Percentiles rank a stretch among this genome's conserved stretches.
phyloP scores from a whole-genome alignment of 1,140 invertebrate species.

The Neodiprion virginianus region DNA sequence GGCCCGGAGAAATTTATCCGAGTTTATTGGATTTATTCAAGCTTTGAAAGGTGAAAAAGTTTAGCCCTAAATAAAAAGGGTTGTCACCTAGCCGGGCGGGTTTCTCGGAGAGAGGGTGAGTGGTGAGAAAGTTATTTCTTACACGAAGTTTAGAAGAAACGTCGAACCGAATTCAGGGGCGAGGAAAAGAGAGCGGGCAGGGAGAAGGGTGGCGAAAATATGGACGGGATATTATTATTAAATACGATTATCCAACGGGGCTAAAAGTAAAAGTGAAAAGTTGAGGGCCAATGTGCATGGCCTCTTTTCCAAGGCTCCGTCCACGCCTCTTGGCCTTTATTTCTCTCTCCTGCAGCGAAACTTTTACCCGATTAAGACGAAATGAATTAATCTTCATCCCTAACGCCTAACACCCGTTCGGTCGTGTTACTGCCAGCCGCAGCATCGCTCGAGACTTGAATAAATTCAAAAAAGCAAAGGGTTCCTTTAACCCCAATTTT shows the following conservation, averaged over 20 bases:
- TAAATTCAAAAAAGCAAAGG: conserved; percentile 2
- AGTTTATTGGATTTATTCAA: conserved; percentile 61
- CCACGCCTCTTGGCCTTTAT: conserved; percentile 43
- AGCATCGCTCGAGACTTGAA: background rate
- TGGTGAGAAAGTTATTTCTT: conserved; percentile 52
- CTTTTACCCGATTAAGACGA: conserved; percentile 64
- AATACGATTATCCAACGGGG: conserved; percentile 55
- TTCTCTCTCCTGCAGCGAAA: conserved; percentile 33
- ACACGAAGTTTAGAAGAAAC: conserved; percentile 49
- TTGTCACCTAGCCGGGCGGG: conserved; percentile 41
- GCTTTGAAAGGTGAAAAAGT: conserved; percentile 40
- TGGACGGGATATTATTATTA: conserved; percentile 45
- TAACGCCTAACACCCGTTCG: conserved; percentile 12
- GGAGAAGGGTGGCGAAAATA: background rate
- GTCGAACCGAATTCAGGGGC: conserved; percentile 26
- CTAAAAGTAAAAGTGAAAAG: conserved; percentile 50
- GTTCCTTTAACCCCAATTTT: conserved; percentile 1
- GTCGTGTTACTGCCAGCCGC: background rate
- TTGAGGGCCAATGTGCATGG: conserved; percentile 27
- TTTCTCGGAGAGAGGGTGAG: conserved; percentile 19
- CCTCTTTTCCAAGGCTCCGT: conserved; percentile 31
- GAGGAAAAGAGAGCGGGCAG: conserved; percentile 52
- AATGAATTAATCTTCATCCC: conserved; percentile 64
- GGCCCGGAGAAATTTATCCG: too few species aligned
- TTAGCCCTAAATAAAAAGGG: conserved; percentile 61